These are phyloP conservation scores for Rhingia campestris DNA, from an alignment of 2,888 invertebrate species.

Conservation along the genomic window DNA sequence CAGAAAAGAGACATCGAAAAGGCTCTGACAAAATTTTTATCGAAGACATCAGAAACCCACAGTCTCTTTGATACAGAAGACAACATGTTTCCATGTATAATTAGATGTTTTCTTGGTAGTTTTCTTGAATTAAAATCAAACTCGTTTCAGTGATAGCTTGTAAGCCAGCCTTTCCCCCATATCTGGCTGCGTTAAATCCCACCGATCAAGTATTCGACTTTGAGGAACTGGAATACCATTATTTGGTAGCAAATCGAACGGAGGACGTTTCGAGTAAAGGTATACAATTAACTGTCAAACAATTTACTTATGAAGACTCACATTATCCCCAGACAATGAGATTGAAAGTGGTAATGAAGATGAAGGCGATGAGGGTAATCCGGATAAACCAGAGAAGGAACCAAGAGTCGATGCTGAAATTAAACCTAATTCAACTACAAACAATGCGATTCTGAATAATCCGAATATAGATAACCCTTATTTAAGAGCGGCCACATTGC, in stretches of 20 bases:
- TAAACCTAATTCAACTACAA: conserved; percentile 82
- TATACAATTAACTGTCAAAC: conserved; percentile 72
- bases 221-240: conserved; percentile 91
- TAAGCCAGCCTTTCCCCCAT: conserved; percentile 92
- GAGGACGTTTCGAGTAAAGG: conserved; percentile 85
- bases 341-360: conserved; percentile 83
- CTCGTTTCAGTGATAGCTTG: conserved; percentile 91
- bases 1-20: conserved; percentile 97
- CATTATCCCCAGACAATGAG: conserved; percentile 77
- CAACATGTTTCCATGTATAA: conserved; percentile 93
- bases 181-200: conserved; percentile 92
- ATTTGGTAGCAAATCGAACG: conserved; percentile 86
- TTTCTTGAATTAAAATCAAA: background rate
- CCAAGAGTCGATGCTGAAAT: conserved; percentile 81
- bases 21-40: conserved; percentile 95
- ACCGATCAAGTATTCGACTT: conserved; percentile 97
- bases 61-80: conserved; percentile 95
- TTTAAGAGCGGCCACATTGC: conserved; percentile 83
- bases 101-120: conserved; percentile 4
- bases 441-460: conserved; percentile 82
- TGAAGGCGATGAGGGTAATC: conserved; percentile 80
- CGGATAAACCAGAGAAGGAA: conserved; percentile 80
- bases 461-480: conserved; percentile 90
- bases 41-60: conserved; percentile 96
- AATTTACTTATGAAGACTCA: conserved; percentile 39